phyloP scores from a whole-genome alignment of 2,797 vertebrate species.

The Notolepis coatsorum region DNA sequence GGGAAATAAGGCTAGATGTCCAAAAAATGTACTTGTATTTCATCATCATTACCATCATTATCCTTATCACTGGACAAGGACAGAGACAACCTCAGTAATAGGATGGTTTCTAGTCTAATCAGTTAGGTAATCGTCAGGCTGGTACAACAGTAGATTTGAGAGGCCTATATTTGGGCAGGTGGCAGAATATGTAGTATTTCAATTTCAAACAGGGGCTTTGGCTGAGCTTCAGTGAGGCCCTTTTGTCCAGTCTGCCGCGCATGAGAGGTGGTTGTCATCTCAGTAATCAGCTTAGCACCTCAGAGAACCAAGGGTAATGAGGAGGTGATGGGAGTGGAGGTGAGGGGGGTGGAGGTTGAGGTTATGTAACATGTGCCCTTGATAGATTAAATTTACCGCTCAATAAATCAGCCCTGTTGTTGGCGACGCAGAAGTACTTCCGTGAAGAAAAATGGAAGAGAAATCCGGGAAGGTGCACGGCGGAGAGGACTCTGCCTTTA shows the following conservation, averaged over 20 bases:
- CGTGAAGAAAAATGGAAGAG: too few relatives aligned
- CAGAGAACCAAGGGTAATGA: constrained; percentile 33
- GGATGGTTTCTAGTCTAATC: constrained; percentile 11
- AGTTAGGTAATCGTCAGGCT: constrained; percentile 29
- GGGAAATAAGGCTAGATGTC: too few relatives aligned
- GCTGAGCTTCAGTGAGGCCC: constrained; percentile 32
- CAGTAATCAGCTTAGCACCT: constrained; percentile 67
- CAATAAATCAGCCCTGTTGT: neutral
- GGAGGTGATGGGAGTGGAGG: neutral
- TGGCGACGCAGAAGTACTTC: too few relatives aligned
- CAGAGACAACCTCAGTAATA: neutral
- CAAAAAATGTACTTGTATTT: too few relatives aligned
- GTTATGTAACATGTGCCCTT: constrained; percentile 34
- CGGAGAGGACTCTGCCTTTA: too few relatives aligned
- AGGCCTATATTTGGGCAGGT: too few relatives aligned
- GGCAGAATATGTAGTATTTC: too few relatives aligned
- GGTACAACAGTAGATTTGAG: too few relatives aligned
- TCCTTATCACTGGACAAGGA: too few relatives aligned
- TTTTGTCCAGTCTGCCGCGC: constrained; percentile 26
- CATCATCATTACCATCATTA: too few relatives aligned
- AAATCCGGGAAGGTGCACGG: too few relatives aligned
- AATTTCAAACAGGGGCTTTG: constrained; percentile 29
- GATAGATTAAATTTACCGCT: constrained; percentile 4
- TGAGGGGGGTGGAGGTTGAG: neutral
- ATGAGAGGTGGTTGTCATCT: constrained; percentile 29